phyloP scores from a whole-genome alignment of 2,888 invertebrate genomes.

The Mythimna vitellina region DNA sequence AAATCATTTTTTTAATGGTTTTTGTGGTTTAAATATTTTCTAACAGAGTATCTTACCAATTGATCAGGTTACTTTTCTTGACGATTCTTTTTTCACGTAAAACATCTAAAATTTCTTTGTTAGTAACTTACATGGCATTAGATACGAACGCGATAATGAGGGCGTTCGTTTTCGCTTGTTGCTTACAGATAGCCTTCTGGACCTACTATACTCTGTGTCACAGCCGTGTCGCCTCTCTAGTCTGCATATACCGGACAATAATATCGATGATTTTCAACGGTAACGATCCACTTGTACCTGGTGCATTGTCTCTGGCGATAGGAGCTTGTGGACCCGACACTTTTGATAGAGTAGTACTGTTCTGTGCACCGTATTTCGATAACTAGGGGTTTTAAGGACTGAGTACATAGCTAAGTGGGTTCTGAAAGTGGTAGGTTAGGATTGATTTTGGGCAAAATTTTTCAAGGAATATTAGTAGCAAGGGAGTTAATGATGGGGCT shows the following conservation, averaged over 20 bases:
- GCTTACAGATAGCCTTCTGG: background rate
- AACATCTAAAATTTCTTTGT: no score
- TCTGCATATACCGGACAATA: conserved; percentile 77
- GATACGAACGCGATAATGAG: background rate
- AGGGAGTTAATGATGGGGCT: background rate
- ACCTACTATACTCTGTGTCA: background rate
- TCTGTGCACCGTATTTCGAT: background rate
- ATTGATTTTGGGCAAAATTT: background rate
- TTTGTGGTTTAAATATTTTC: no score
- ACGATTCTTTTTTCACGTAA: no score
- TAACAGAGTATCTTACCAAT: no score
- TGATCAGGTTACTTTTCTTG: no score
- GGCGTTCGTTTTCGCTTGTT: background rate
- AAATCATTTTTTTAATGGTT: no score
- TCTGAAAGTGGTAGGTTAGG: background rate
- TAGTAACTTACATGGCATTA: background rate
- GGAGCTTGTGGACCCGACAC: conserved; percentile 59
- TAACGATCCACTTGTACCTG: conserved; percentile 85
- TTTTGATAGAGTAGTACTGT: background rate
- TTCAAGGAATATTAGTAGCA: background rate
- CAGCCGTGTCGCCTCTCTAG: conserved; percentile 33
- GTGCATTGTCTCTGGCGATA: conserved; percentile 76
- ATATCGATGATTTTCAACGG: conserved; percentile 82
- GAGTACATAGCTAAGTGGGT: background rate
- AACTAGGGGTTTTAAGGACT: background rate